Base-by-base conservation (phyloP, 2,113 vertebrate species). In the Cheilinus undulatus region DNA sequence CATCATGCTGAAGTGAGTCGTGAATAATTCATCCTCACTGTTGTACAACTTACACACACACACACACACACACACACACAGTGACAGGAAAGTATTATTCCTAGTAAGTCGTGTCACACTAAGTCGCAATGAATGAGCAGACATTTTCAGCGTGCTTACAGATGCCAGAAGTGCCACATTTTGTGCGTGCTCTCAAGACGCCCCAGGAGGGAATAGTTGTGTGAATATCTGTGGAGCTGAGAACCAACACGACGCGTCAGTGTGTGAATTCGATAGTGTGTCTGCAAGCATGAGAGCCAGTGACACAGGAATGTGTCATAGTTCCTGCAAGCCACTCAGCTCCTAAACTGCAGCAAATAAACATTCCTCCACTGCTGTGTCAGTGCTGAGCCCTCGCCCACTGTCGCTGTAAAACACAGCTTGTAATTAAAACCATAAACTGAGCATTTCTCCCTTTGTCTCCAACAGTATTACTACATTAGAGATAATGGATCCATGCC, bases 261-360 rank as follows among this genome's bases (percentile, higher is more conserved):
- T 17, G 53, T 59, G 49, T 78, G 73, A 80, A 32, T 66, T 80
- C 40, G 22, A 36, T 68, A 48, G 62, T 85, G 68, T 58, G 54
- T 82, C 50, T 85, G 66, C 42, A 20, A 84, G 85, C 56, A 15
- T 61, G 46, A 83, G 65, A 83, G 78, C 74, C 86, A 78, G 86
- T 91, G 89, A 91, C 88, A 92, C 63, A 86, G 85, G 92, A 93
- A 92, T 94, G 92, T 92, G 92, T 93, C 92, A 93, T 83, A 91
- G 87, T 92, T 92, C 88, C 87, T 90, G 88, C 84, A 90, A 92
- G 87, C 87, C 90, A 78, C 88, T 87, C 84, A 51, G 83, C 84
- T 92, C 85, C 88, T 83, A 92, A 92, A 93, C 84, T 92, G 92
- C 91, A 91, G 91, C 93, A 93, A 91, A 93, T 93, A 93, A 93